Conservation (phyloP, 2,797 vertebrate genomes). For the Mormyrus hasselquistii region DNA sequence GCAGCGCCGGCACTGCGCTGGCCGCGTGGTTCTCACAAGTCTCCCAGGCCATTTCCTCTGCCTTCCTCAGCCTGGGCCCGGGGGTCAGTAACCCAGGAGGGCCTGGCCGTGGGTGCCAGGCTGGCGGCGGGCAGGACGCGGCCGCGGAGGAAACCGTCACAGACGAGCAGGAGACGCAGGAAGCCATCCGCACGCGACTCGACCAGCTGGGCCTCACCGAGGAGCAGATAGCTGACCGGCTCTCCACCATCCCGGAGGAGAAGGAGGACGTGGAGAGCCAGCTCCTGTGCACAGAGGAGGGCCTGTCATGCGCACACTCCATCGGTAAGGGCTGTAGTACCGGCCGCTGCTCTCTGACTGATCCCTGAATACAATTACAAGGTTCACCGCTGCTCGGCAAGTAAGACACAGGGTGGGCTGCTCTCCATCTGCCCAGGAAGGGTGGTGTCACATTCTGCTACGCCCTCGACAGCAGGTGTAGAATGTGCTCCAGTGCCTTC, state of each 20-base stretch:
- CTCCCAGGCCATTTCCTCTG: constrained; percentile 61
- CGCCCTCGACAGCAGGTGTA: neutral
- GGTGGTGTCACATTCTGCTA: neutral
- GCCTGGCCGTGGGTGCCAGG: neutral
- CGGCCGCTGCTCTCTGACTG: constrained; percentile 14
- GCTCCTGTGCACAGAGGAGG: constrained; percentile 29
- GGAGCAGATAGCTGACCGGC: constrained; percentile 30
- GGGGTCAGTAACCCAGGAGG: constrained; percentile 36
- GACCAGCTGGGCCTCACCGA: constrained; percentile 37
- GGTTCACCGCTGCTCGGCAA: neutral
- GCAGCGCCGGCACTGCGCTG: constrained; percentile 61
- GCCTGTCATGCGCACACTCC: constrained; percentile 23
- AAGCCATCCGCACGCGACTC: constrained; percentile 28
- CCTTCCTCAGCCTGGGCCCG: constrained; percentile 50
- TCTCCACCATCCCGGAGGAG: constrained; percentile 65
- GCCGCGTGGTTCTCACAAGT: constrained; percentile 68
- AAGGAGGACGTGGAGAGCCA: constrained; percentile 47
- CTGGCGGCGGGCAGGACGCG: neutral
- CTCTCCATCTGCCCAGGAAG: neutral
- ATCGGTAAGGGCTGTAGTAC: constrained; percentile 47
- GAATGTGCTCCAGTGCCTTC: neutral
- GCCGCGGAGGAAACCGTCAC: neutral
- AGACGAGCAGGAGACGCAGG: constrained; percentile 38
- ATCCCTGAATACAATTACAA: neutral
- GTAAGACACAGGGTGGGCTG: neutral